Evolutionary conservation across 1,140 invertebrate species (phyloP).

Genomic region (Macrobrachium nipponense): DNA sequence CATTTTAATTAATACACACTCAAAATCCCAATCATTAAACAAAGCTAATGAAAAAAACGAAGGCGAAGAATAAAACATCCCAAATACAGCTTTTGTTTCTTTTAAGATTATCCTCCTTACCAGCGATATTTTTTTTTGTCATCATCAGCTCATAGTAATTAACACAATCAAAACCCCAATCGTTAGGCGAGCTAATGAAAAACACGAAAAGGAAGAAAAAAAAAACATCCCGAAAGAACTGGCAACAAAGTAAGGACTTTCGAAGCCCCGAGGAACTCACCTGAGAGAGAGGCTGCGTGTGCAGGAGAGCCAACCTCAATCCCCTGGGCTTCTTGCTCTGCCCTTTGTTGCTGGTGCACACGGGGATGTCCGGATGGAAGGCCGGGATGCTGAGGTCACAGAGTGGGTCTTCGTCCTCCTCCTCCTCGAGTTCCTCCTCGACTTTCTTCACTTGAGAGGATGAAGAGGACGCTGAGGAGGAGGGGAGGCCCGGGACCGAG

Average conservation of each 20-base stretch:
- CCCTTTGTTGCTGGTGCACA: neutral
- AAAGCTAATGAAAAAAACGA: too few species aligned
- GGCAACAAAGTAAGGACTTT: neutral
- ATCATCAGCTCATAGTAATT: too few species aligned
- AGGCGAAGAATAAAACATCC: too few species aligned
- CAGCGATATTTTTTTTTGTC: too few species aligned
- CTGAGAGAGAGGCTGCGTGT: constrained; percentile 49
- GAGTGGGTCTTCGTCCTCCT: constrained; percentile 22
- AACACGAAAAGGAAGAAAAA: too few species aligned
- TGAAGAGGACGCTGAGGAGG: constrained; percentile 2
- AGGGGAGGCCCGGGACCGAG: constrained; percentile 12
- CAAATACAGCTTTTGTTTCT: too few species aligned
- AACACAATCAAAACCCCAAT: too few species aligned
- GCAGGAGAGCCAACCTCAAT: constrained; percentile 36
- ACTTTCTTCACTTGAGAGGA: neutral
- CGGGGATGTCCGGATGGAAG: constrained; percentile 44
- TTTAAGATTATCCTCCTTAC: too few species aligned
- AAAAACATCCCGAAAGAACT: too few species aligned
- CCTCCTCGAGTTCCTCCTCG: constrained; percentile 17
- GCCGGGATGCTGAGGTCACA: constrained; percentile 40
- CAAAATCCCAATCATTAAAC: too few species aligned
- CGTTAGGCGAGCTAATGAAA: too few species aligned
- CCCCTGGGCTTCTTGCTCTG: constrained; percentile 19
- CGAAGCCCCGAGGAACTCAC: constrained; percentile 4
- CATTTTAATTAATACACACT: too few species aligned